Base-by-base conservation (phyloP, 2,888 invertebrate species). In the Sinotaia quadrata region DNA sequence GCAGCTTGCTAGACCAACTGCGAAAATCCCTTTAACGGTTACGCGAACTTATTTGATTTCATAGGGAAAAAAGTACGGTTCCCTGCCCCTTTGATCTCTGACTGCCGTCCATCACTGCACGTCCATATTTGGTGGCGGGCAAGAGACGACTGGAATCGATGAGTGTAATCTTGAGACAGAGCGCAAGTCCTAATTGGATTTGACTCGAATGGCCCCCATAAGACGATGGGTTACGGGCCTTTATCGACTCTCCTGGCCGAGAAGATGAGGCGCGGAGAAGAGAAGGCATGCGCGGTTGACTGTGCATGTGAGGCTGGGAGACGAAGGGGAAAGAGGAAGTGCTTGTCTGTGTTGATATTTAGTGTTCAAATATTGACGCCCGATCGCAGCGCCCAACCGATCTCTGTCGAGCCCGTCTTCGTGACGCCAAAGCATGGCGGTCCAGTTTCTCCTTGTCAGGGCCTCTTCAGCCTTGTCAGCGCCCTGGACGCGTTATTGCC, bases 361-460 rank as follows among this genome's bases (percentile, higher is more conserved):
- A 68, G 72, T 68, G 68, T 57, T 66, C 56, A 72, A 74, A 74
- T 74, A 74, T 74, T 72, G 72, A 72, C 74, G 47, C 54, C 18
- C 12, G 52, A 27, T 41, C 44, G 56, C 29, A 44, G 41, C 34
- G 24, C 47, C 18, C 8, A n/a, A n/a, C n/a, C n/a, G n/a, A n/a
- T n/a, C n/a, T n/a, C n/a, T n/a, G n/a, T n/a, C n/a, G n/a, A n/a
- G n/a, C n/a, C n/a, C n/a, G n/a, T n/a, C n/a, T n/a, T n/a, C n/a
- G n/a, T n/a, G n/a, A n/a, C n/a, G n/a, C n/a, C n/a, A n/a, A n/a
- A n/a, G n/a, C n/a, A n/a, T n/a, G n/a, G n/a, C n/a, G n/a, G n/a
- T n/a, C n/a, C n/a, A n/a, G n/a, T n/a, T n/a, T n/a, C n/a, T n/a
- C 5, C 49, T 49, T 5, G 49, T 31, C 31, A 10, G 34, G 34